These are phyloP conservation scores for Pasiphila rectangulata DNA, from an alignment of 2,888 invertebrate species.

Conservation along the genomic window DNA sequence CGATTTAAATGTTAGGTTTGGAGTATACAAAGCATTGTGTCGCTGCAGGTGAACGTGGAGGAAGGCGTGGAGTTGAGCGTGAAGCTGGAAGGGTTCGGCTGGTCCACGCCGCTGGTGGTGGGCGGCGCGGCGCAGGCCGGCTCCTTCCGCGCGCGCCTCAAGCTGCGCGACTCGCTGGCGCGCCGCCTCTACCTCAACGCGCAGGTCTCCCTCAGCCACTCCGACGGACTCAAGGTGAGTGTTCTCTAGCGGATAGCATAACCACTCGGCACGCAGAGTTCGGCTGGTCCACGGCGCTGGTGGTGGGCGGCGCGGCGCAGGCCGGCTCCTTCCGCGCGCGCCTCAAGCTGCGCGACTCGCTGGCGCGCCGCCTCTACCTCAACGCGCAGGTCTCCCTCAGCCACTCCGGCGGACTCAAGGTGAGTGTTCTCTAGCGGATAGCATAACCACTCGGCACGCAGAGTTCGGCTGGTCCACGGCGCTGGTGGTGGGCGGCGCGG, in stretches of 20 bases:
- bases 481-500: slow-evolving; percentile 82
- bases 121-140: slow-evolving; percentile 76
- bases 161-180: slow-evolving; percentile 86
- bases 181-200: slow-evolving; percentile 89
- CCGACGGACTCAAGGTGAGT: slow-evolving; percentile 75
- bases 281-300: slow-evolving; percentile 84
- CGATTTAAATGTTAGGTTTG: no score
- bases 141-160: slow-evolving; percentile 84
- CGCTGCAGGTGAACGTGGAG: slow-evolving; percentile 86
- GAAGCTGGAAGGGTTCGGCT: slow-evolving; percentile 91
- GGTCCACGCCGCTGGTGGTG: slow-evolving; percentile 83
- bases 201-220: slow-evolving; percentile 68
- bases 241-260: not conserved
- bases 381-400: slow-evolving; percentile 81
- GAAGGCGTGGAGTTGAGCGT: slow-evolving; percentile 87
- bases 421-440: slow-evolving; percentile 34
- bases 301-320: slow-evolving; percentile 78
- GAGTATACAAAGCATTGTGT: no score
- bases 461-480: slow-evolving; percentile 89
- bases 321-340: slow-evolving; percentile 82
- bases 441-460: no score
- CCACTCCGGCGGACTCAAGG: slow-evolving; percentile 73
- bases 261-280: no score
- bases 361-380: slow-evolving; percentile 87
- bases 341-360: slow-evolving; percentile 87